Evolutionary conservation across 2,113 vertebrate genomes (phyloP), one percentile per base, ranked within the genome.

Genomic region (Mus spicilegus): DNA sequence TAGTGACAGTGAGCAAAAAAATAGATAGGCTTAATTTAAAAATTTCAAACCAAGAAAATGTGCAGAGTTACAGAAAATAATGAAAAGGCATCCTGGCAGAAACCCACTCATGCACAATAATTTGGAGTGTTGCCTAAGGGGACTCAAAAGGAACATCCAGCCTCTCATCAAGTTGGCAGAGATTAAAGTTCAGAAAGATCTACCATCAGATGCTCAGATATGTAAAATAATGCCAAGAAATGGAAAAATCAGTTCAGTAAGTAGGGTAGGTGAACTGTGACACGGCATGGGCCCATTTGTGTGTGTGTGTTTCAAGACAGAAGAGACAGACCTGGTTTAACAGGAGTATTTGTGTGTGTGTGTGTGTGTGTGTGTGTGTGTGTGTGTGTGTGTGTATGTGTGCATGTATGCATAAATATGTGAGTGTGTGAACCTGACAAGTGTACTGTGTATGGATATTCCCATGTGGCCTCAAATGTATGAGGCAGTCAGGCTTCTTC

Each of bases 31-130:
- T 46, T 84, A 36, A 95, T 46, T 94, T 94, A 36, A 42, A 97
- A 82, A 49, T 93, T 10, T 24, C 56, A 84, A 95, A 87, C 7
- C 61, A 85, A 80, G 46, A 93, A 80, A 92, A 19, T 69, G 3
- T 84, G 33, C 56, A 51, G 42, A 86, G 5, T 20, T 75, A 87
- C 3, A 93, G 51, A 95, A 94, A 93, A 92, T 94, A 81, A 87
- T 67, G 84, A 78, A 51, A 91, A 28, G 28, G 89, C 90, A 81
- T 77, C 24, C 42, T 92, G 61, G 9, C 26, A 93, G 63, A 91
- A 61, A 39, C 80, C 1, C 33, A 85, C 49, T 88, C 58, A 81
- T 86, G 80, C 13, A 77, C n/a, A 61, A 3, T 54, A 87, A 88
- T 92, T 73, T 93, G 54, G 49, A 97, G 4, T 89, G 4, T 86